These are phyloP conservation scores for Steinernema carpocapsae DNA, from an alignment of 2,888 invertebrate species.

Conservation along the genomic window DNA sequence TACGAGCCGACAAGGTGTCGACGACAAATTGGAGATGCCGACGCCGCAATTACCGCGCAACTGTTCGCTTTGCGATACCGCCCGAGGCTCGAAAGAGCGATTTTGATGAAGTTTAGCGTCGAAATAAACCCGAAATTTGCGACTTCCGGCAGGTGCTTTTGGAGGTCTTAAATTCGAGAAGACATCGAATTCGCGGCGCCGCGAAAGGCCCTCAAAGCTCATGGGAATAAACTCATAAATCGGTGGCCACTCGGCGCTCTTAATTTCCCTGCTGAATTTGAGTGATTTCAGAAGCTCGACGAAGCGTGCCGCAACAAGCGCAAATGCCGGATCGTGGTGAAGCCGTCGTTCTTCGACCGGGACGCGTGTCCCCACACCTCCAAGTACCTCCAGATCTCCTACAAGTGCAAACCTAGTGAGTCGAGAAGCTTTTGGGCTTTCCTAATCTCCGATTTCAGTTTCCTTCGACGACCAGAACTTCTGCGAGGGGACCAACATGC, in stretches of 20 bases:
- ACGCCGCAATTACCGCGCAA: constrained; percentile 11
- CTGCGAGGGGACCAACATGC: constrained; percentile 87
- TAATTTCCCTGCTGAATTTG: no score
- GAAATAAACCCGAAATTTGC: no score
- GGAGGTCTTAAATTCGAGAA: neutral
- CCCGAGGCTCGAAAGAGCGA: neutral
- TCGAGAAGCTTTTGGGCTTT: neutral
- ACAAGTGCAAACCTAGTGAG: constrained; percentile 94
- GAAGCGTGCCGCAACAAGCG: constrained; percentile 91
- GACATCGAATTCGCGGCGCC: neutral
- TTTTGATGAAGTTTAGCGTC: neutral
- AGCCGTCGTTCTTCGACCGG: constrained; percentile 81
- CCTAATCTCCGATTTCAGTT: constrained; percentile 76
- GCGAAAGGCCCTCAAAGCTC: neutral
- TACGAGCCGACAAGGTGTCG: constrained; percentile 25
- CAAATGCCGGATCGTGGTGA: constrained; percentile 87
- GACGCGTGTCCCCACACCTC: constrained; percentile 90
- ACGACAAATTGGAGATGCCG: constrained; percentile 7
- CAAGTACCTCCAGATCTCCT: constrained; percentile 92
- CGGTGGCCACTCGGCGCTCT: neutral
- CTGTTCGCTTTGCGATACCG: neutral
- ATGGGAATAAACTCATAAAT: neutral
- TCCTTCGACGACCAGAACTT: constrained; percentile 91
- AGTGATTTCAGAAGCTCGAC: constrained; percentile 86
- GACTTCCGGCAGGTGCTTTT: constrained; percentile 6